phyloP scores from a whole-genome alignment of 2,797 vertebrate species.

The Siniperca undulata region DNA sequence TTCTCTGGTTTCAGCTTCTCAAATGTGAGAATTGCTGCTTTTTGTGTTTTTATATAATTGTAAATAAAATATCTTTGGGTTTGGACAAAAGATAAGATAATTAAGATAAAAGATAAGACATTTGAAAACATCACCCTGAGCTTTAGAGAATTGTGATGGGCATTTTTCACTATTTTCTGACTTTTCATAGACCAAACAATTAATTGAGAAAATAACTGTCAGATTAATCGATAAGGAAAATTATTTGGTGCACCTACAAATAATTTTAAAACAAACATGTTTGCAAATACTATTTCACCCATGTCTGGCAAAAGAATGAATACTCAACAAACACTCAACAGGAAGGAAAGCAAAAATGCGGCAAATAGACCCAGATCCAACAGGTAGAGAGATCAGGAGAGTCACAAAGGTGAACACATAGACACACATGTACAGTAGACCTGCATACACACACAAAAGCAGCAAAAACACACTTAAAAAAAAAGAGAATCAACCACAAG shows the following conservation, averaged over 20 bases:
- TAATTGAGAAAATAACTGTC: no score
- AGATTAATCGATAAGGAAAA: neutral
- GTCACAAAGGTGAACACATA: constrained; percentile 31
- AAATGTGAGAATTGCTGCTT: neutral
- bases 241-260: no score
- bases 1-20: neutral
- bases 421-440: constrained; percentile 29
- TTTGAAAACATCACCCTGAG: neutral
- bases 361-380: constrained; percentile 21
- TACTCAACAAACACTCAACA: neutral
- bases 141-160: neutral
- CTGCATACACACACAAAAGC: constrained; percentile 31
- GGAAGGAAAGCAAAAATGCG: constrained; percentile 23
- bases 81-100: neutral
- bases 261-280: constrained; percentile 7
- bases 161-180: constrained; percentile 16
- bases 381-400: constrained; percentile 8
- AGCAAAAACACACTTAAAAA: constrained; percentile 44
- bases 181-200: neutral
- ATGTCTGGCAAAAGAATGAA: neutral
- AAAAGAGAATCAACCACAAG: constrained; percentile 33
- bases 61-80: neutral
- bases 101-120: no score
- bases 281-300: constrained; percentile 56
- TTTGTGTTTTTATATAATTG: neutral